Evolutionary conservation across 2,113 vertebrate species (phyloP), one percentile per base, ranked within the genome.

Genomic region (Acanthisitta chloris): DNA sequence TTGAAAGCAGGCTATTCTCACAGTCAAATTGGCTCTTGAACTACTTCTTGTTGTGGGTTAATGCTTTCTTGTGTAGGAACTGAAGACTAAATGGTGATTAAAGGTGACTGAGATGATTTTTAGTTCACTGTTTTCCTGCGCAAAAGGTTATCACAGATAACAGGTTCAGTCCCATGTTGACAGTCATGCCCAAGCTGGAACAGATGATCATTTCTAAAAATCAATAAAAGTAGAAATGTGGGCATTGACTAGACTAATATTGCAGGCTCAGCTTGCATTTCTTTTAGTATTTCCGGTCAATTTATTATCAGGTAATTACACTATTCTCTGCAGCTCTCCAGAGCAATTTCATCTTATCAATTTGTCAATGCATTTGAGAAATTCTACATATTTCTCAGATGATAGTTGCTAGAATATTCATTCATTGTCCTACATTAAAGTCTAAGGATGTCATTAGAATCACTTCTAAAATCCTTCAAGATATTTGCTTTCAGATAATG

Each of bases 171-270:
- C 38, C 14, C 78, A 48, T 59, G 51, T 28, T 97, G 77, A 84
- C 72, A 89, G 71, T 59, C 55, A 61, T 81, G 33, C 19, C 25
- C 34, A 80, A 89, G 38, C 20, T 92, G 71, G 71, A 93, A 87
- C 29, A 88, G 80, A 82, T 81, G 54, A 90, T 91, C 46, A 78
- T 92, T 93, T 91, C 62, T 86, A 88, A 92, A 96, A 93, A 89
- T 93, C 92, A 93, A 89, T 96, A 94, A 51, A 93, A 92, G 62
- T 45, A 81, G 71, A 87, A 91, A 88, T 55, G 52, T 40, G n/a
- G 52, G 45, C 38, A 81, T 82, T 65, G 80, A 83, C 74, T 64
- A 43, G 57, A 91, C 38, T 74, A 76, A 91, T 90, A 89, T 76
- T 93, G 20, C 57, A 94, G 72, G 33, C 34, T 92, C 93, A 59